Conservation (phyloP, 2,888 invertebrate genomes). For the Netelia fuscicornis region DNA sequence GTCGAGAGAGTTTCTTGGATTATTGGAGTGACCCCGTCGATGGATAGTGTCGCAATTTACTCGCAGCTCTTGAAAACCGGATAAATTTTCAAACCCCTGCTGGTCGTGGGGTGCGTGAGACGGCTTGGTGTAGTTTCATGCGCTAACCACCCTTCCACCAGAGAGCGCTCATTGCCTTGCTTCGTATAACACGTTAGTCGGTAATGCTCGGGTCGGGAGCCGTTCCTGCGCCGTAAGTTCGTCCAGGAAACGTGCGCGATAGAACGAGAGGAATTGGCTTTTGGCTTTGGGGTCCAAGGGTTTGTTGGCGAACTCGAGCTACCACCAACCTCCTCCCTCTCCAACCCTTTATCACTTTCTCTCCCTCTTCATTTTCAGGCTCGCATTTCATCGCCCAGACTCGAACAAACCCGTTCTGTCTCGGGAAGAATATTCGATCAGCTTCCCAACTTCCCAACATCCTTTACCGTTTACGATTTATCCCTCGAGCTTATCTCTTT, state of each 20-base stretch:
- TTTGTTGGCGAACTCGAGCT: constrained; percentile 31
- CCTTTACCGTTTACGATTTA: constrained; percentile 20
- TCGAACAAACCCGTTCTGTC: constrained; percentile 42
- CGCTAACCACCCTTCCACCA: constrained; percentile 32
- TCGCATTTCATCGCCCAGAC: constrained; percentile 42
- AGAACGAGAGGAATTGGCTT: constrained; percentile 36
- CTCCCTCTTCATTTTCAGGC: background rate
- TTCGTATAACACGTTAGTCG: constrained; percentile 24
- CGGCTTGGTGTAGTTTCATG: constrained; percentile 25
- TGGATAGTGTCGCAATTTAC: constrained; percentile 10
- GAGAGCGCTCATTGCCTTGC: constrained; percentile 41
- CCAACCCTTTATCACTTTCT: background rate
- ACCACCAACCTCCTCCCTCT: background rate
- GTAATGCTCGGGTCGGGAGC: constrained; percentile 16
- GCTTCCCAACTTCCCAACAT: background rate
- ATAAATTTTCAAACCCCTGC: constrained; percentile 35
- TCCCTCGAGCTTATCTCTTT: constrained; percentile 19
- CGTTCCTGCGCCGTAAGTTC: constrained; percentile 55
- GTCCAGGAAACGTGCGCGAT: constrained; percentile 29
- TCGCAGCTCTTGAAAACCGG: constrained; percentile 24
- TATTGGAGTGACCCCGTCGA: constrained; percentile 35
- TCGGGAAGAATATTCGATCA: constrained; percentile 47
- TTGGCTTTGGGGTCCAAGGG: constrained; percentile 35
- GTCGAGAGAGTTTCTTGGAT: constrained; percentile 29
- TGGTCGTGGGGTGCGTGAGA: constrained; percentile 43